These are phyloP conservation scores for Fistularia tabacaria DNA, from an alignment of 2,797 vertebrate genomes.

Conservation along the genomic window DNA sequence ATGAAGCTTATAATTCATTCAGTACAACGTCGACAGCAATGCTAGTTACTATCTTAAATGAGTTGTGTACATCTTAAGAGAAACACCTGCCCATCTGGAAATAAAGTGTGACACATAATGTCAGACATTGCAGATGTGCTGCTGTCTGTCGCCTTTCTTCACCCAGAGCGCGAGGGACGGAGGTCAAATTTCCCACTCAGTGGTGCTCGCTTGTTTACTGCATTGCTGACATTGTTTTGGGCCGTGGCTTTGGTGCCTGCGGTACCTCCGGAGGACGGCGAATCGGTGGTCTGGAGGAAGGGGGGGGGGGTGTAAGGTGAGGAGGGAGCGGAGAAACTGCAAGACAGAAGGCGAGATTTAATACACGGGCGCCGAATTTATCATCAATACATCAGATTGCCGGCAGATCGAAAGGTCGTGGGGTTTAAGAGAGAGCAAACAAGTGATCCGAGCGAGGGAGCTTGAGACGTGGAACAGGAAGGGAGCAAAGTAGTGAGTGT, in stretches of 20 bases:
- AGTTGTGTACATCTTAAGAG: too few relatives aligned
- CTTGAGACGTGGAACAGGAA: constrained; percentile 17
- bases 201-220: constrained; percentile 73
- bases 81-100: too few relatives aligned
- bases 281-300: constrained; percentile 49
- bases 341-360: constrained; percentile 3
- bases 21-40: too few relatives aligned
- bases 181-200: constrained; percentile 50
- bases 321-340: constrained; percentile 5
- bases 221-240: constrained; percentile 81
- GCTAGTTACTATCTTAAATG: too few relatives aligned
- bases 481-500: constrained; percentile 53
- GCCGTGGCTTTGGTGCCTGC: constrained; percentile 60
- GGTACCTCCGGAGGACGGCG: constrained; percentile 58
- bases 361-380: background rate
- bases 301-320: constrained; percentile 5
- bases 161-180: constrained; percentile 32
- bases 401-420: too few relatives aligned
- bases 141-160: constrained; percentile 8
- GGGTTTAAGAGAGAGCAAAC: constrained; percentile 10
- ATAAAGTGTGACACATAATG: too few relatives aligned
- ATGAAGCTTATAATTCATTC: too few relatives aligned
- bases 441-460: constrained; percentile 5
- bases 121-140: background rate
- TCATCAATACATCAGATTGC: too few relatives aligned